phyloP scores from a whole-genome alignment of 2,797 vertebrate genomes.

The Crocodylus rhombifer region DNA sequence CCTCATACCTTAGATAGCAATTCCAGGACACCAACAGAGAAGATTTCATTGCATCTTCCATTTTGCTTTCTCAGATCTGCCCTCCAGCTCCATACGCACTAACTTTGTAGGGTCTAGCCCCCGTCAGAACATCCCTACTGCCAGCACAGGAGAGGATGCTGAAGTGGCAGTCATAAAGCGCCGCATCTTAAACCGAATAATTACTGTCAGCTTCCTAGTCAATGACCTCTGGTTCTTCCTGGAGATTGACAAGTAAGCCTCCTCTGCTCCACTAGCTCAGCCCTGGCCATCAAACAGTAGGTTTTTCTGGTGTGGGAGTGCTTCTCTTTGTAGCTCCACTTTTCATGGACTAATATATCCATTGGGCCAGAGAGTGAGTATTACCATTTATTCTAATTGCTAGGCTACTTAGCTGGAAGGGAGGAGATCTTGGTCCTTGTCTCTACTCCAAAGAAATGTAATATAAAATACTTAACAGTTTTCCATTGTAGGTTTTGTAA shows the following conservation, averaged over 20 bases:
- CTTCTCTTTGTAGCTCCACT: not conserved
- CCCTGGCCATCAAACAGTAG: no score
- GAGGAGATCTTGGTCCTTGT: no score
- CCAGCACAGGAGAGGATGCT: not conserved
- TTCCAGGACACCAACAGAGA: not conserved
- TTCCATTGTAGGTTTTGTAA: constrained; percentile 72
- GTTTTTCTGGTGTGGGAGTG: no score
- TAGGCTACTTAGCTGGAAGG: not conserved
- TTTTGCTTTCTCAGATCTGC: constrained; percentile 64
- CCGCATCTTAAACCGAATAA: constrained; percentile 50
- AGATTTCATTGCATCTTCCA: not conserved
- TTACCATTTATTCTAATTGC: rapidly evolving
- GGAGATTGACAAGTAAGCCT: constrained; percentile 81
- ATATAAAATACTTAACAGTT: rapidly evolving
- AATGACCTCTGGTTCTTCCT: constrained; percentile 80
- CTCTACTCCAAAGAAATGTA: no score
- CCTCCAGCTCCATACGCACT: not conserved
- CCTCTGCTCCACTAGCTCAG: rapidly evolving
- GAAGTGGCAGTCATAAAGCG: constrained; percentile 48
- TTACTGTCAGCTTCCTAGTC: constrained; percentile 74
- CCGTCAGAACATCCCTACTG: rapidly evolving
- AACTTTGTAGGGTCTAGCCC: rapidly evolving
- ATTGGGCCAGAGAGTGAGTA: not conserved
- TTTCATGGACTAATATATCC: not conserved
- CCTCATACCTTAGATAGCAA: no score